Evolutionary conservation across 2,797 vertebrate species (phyloP).

Genomic region (Furcifer pardalis): DNA sequence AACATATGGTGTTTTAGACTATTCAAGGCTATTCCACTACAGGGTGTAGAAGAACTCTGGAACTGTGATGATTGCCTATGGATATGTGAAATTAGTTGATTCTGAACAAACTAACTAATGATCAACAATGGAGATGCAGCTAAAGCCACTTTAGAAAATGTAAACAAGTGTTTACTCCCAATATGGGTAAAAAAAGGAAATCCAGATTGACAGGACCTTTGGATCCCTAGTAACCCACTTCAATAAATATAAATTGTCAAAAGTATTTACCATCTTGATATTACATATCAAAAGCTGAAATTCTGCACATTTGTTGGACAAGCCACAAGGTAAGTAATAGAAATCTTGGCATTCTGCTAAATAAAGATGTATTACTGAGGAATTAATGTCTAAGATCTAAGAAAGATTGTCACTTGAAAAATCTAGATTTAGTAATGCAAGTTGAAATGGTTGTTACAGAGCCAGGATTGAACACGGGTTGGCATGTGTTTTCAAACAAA

Average conservation of each 20-base stretch:
- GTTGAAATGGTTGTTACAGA: constrained; percentile 3
- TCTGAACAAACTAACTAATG: neutral
- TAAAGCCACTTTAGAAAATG: neutral
- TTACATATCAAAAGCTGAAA: neutral
- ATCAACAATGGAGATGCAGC: neutral
- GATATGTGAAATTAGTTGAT: neutral
- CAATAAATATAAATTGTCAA: too few relatives aligned
- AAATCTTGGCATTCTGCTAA: neutral
- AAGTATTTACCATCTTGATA: neutral
- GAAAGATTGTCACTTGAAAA: neutral
- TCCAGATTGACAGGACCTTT: too few relatives aligned
- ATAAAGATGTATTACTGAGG: neutral
- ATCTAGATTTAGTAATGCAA: neutral
- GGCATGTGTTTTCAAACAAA: constrained; percentile 40
- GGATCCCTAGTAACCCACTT: too few relatives aligned
- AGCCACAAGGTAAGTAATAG: neutral
- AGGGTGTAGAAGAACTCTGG: neutral
- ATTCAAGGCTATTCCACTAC: neutral
- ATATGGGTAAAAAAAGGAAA: too few relatives aligned
- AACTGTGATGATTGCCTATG: neutral
- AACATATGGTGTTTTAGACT: neutral
- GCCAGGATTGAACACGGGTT: neutral
- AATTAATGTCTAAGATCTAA: neutral
- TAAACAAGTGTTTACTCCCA: neutral
- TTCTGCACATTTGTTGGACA: neutral